phyloP scores from a whole-genome alignment of 2,113 vertebrate genomes.

The Atlantisia rogersi region DNA sequence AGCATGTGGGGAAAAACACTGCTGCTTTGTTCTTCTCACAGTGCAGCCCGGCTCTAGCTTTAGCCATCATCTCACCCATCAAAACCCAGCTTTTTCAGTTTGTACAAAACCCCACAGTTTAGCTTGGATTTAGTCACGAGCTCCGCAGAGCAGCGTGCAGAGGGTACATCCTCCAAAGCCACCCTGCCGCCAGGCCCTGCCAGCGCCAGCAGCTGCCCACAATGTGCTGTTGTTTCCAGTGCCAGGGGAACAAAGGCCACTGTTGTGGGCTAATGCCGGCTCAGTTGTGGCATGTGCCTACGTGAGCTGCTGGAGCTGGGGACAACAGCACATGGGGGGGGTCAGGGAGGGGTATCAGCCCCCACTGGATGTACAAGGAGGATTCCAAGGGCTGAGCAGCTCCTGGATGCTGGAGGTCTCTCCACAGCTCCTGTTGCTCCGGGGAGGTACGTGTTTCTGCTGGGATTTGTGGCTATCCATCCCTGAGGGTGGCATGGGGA shows the following conservation, averaged over 20 bases:
- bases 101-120: rapidly evolving
- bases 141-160: not conserved
- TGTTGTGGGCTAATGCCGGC: slow-evolving; percentile 12
- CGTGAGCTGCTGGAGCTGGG: not conserved
- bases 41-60: not conserved
- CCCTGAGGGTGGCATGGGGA: rapidly evolving
- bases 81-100: not conserved
- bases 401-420: not conserved
- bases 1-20: rapidly evolving
- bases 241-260: not conserved
- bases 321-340: not conserved
- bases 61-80: not conserved
- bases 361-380: not conserved
- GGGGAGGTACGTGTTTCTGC: not conserved
- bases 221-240: slow-evolving; percentile 24
- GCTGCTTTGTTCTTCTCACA: not conserved
- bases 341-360: not conserved
- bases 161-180: not conserved
- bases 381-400: not conserved
- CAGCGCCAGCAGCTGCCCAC: not conserved
- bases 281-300: not conserved
- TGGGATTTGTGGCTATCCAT: rapidly evolving
- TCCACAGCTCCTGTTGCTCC: not conserved
- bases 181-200: not conserved
- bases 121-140: not conserved